Conservation (phyloP, 2,113 vertebrate genomes). For the Phaethornis superciliosus region DNA sequence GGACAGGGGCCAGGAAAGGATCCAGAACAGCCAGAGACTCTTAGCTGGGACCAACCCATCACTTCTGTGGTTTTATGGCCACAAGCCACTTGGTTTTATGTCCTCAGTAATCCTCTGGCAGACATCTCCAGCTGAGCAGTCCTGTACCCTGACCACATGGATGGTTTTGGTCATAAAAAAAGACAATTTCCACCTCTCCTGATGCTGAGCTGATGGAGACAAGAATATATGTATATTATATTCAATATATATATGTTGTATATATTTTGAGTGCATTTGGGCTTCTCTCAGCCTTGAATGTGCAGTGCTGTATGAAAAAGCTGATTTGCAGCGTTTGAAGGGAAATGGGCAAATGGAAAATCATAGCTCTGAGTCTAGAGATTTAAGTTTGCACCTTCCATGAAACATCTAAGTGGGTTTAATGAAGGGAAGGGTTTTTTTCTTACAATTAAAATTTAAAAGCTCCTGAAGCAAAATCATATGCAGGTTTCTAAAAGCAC, state of each 20-base stretch:
- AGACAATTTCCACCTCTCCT: neutral
- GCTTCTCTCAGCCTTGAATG: neutral
- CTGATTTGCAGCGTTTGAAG: neutral
- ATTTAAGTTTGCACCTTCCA: neutral
- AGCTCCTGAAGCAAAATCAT: neutral
- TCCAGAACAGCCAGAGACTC: neutral
- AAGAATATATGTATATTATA: too few relatives aligned
- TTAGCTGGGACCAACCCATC: neutral
- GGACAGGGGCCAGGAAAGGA: rapidly evolving
- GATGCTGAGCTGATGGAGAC: neutral
- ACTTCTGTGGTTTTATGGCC: neutral
- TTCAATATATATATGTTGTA: too few relatives aligned
- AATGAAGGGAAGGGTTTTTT: neutral
- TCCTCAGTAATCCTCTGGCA: neutral
- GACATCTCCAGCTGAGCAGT: neutral
- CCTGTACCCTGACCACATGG: neutral
- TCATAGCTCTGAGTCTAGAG: neutral
- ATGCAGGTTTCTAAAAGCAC: neutral
- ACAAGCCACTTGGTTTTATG: neutral
- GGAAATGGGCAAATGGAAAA: neutral
- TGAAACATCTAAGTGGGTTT: neutral
- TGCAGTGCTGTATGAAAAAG: neutral
- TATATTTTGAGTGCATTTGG: neutral
- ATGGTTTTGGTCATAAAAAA: neutral
- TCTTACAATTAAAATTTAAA: neutral